phyloP scores from a whole-genome alignment of 2,888 invertebrate species.

The Hydrotaea cyrtoneurina region DNA sequence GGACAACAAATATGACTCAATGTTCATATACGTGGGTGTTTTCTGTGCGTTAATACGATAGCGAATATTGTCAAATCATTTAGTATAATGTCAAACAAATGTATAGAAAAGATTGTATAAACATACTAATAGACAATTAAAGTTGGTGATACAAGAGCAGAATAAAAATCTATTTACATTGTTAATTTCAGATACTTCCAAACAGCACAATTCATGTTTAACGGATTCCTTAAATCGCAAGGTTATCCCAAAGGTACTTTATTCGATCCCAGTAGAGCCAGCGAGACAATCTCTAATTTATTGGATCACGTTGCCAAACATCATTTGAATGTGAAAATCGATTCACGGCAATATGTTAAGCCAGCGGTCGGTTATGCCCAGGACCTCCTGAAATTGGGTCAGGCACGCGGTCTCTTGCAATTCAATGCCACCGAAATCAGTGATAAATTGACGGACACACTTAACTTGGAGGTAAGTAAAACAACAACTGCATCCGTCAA shows the following conservation, averaged over 20 bases:
- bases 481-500: neutral
- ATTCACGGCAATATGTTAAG: conserved; percentile 87
- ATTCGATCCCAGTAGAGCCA: conserved; percentile 86
- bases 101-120: too few species aligned
- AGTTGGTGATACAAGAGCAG: too few species aligned
- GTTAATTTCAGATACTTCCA: conserved; percentile 84
- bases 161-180: neutral
- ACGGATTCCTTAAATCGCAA: conserved; percentile 88
- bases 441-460: conserved; percentile 88
- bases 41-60: too few species aligned
- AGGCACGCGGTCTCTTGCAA: conserved; percentile 85
- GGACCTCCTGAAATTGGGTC: conserved; percentile 87
- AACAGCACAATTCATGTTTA: conserved; percentile 86
- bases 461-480: conserved; percentile 86
- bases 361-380: conserved; percentile 88
- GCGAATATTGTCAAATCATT: too few species aligned
- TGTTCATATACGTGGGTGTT: too few species aligned
- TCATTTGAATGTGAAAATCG: conserved; percentile 87
- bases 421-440: conserved; percentile 88
- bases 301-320: conserved; percentile 86
- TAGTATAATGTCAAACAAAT: too few species aligned
- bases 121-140: too few species aligned
- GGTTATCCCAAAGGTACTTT: conserved; percentile 87
- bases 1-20: too few species aligned
- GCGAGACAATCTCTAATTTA: conserved; percentile 86